These are phyloP conservation scores for Sycobia sp. DNA, from an alignment of 1,140 invertebrate genomes.

Conservation along the genomic window DNA sequence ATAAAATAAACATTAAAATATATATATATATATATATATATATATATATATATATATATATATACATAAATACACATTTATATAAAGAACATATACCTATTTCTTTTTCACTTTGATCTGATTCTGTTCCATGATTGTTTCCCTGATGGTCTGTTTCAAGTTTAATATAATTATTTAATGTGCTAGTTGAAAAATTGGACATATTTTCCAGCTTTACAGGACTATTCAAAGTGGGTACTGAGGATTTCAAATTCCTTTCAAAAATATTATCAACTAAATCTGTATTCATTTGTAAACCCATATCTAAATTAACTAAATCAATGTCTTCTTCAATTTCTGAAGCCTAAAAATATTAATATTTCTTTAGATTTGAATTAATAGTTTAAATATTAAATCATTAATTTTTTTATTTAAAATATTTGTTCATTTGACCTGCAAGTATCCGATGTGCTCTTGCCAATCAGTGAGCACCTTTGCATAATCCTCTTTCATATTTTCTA, in stretches of 20 bases:
- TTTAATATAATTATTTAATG: constrained; percentile 11
- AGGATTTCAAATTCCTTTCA: constrained; percentile 3
- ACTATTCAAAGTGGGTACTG: neutral
- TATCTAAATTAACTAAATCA: constrained; percentile 39
- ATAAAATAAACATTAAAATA: constrained; percentile 14
- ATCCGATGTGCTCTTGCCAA: constrained; percentile 57
- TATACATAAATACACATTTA: constrained; percentile 1
- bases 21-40: constrained; percentile 1
- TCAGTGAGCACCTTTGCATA: constrained; percentile 57
- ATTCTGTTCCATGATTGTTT: constrained; percentile 10
- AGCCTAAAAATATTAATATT: constrained; percentile 32
- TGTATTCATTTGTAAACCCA: constrained; percentile 14
- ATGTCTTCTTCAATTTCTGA: constrained; percentile 52
- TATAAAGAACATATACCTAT: constrained; percentile 34
- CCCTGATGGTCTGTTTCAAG: neutral
- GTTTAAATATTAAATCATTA: neutral
- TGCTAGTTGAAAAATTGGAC: constrained; percentile 27
- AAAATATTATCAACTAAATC: constrained; percentile 9
- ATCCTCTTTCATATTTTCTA: constrained; percentile 53
- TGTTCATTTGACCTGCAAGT: constrained; percentile 43
- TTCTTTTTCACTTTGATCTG: constrained; percentile 37
- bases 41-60: no score
- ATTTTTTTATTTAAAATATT: neutral
- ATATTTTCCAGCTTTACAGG: constrained; percentile 4
- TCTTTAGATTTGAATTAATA: neutral